Conservation (phyloP, 2,888 invertebrate species). For the Drosophila anceps region DNA sequence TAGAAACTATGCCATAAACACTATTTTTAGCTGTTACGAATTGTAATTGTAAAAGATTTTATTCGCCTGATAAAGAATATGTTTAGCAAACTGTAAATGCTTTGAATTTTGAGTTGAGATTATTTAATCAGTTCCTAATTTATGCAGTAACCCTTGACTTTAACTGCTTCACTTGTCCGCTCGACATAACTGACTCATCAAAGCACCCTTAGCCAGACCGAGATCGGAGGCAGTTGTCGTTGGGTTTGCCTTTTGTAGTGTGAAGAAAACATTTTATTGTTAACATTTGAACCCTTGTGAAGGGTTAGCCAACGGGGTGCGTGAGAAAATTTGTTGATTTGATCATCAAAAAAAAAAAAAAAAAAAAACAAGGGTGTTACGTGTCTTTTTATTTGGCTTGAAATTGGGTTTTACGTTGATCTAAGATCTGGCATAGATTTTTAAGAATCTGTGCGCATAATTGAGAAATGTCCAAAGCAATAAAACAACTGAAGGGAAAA, state of each 20-base stretch:
- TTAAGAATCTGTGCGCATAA: background rate
- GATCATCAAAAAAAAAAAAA: background rate
- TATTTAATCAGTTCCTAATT: conserved; percentile 13
- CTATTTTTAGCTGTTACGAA: background rate
- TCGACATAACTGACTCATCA: conserved; percentile 10
- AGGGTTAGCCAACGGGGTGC: conserved; percentile 13
- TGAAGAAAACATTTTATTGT: conserved; percentile 12
- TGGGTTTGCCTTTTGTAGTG: conserved; percentile 21
- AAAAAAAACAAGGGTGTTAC: conserved; percentile 19
- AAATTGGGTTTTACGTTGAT: conserved; percentile 14
- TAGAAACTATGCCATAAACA: background rate
- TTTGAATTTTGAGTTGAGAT: background rate
- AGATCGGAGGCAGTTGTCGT: conserved; percentile 1
- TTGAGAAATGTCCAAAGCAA: conserved; percentile 8
- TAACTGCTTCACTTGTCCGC: conserved; percentile 24
- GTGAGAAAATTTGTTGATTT: conserved; percentile 29
- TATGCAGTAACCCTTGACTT: conserved; percentile 27
- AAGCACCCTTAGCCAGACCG: conserved; percentile 23
- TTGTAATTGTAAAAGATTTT: conserved; percentile 3
- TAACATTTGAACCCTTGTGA: conserved; percentile 23
- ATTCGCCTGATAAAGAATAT: conserved; percentile 5
- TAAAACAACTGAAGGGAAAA: background rate
- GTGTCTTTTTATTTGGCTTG: conserved; percentile 7
- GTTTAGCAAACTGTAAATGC: conserved; percentile 1
- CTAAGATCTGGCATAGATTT: conserved; percentile 9